Percentiles rank a stretch among this genome's conserved stretches.
Evolutionary conservation across 35 echinoderm and acorn worm species (phyloP).

Genomic region (Hemicentrotus pulcherrimus): DNA sequence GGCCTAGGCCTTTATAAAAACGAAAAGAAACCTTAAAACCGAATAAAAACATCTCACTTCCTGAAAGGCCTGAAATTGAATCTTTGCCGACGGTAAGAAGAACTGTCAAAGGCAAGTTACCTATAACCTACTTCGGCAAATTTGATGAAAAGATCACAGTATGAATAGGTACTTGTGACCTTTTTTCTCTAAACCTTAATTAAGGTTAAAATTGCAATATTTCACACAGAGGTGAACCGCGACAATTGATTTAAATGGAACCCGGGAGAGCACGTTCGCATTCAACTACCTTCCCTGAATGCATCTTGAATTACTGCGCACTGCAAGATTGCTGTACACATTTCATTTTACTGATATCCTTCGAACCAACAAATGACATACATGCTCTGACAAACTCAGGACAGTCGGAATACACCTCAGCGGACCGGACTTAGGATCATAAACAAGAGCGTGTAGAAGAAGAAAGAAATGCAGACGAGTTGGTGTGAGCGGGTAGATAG

Average conservation of each 20-base stretch:
- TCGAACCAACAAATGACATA: not conserved
- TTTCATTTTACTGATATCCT: not conserved
- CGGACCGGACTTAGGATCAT: not conserved
- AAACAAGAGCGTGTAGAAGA: not conserved
- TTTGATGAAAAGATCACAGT: not conserved
- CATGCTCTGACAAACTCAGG: not conserved
- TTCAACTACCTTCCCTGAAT: not conserved
- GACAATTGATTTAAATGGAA: not conserved
- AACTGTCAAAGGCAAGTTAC: not conserved
- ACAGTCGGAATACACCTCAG: not conserved
- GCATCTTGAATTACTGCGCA: not conserved
- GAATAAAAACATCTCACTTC: not conserved
- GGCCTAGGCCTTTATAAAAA: no score
- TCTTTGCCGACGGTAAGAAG: not conserved
- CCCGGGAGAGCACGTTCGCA: not conserved
- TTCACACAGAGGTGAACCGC: not conserved
- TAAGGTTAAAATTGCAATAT: constrained; percentile 20
- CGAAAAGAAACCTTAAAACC: not conserved
- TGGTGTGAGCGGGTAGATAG: constrained; percentile 15
- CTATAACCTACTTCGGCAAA: not conserved
- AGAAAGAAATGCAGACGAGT: not conserved
- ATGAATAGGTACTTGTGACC: not conserved
- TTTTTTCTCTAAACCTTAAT: not conserved
- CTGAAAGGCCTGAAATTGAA: not conserved
- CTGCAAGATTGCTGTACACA: not conserved